Evolutionary conservation across 92 coral and sea anemone species (phyloP).

Genomic region (Siderastrea siderea): DNA sequence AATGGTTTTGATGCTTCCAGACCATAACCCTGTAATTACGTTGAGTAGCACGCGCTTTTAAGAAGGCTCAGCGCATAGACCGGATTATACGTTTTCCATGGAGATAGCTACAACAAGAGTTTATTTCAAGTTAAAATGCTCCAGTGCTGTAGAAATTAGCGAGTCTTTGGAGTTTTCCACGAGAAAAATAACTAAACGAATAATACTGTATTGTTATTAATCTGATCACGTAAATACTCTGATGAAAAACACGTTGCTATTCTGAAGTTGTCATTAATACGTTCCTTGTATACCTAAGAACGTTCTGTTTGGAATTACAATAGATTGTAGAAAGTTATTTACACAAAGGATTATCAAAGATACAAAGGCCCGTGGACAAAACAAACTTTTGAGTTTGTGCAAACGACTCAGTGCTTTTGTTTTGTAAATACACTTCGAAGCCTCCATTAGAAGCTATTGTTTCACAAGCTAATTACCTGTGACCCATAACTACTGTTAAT

Average conservation of each 20-base stretch:
- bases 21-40: conserved; percentile 47
- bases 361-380: conserved; percentile 25
- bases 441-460: conserved; percentile 72
- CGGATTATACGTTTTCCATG: not conserved
- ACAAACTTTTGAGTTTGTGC: conserved; percentile 47
- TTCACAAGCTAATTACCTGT: conserved; percentile 32
- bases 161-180: not conserved
- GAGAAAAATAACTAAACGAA: not conserved
- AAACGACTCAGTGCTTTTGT: conserved; percentile 39
- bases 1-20: conserved; percentile 21
- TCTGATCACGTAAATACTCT: not conserved
- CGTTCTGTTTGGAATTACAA: conserved; percentile 38
- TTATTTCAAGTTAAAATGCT: not conserved
- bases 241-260: conserved; percentile 40
- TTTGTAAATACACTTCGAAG: conserved; percentile 61
- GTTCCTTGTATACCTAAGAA: conserved; percentile 18
- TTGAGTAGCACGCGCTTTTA: conserved; percentile 29
- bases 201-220: conserved; percentile 2
- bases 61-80: not conserved
- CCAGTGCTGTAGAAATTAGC: no score
- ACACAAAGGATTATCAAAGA: conserved; percentile 34
- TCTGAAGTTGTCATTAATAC: conserved; percentile 24
- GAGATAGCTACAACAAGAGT: conserved; percentile 10
- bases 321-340: conserved; percentile 15
- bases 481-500: conserved; percentile 71